Evolutionary conservation across 2,113 vertebrate genomes (phyloP).

Genomic region (Vicugna pacos): DNA sequence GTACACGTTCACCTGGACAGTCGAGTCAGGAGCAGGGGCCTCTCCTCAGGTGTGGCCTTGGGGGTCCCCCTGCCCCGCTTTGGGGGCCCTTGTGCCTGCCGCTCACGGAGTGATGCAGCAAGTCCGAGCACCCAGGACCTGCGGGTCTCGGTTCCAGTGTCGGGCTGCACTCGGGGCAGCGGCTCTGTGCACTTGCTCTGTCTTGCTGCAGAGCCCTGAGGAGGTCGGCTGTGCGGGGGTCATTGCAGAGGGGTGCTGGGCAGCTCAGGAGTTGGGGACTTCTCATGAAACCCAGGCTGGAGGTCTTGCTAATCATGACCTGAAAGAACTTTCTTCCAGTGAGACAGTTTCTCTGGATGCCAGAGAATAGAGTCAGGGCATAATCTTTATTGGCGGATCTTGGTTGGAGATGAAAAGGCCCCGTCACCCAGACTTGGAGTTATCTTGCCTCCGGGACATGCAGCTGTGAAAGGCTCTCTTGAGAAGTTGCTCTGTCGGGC

Average conservation of each 20-base stretch:
- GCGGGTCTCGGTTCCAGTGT: background rate
- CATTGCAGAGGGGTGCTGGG: background rate
- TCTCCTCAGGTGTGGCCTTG: background rate
- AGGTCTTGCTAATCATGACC: background rate
- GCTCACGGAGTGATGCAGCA: too few species aligned
- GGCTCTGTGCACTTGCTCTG: background rate
- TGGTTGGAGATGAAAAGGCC: constrained; percentile 71
- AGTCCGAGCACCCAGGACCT: rapidly evolving
- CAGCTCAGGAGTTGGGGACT: background rate
- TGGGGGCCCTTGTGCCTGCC: background rate
- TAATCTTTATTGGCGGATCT: constrained; percentile 39
- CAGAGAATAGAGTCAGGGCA: background rate
- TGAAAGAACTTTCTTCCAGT: background rate
- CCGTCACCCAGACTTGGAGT: constrained; percentile 57
- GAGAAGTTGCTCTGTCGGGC: constrained; percentile 1
- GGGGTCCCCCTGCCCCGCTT: too few species aligned
- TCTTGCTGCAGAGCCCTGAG: background rate
- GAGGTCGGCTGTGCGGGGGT: background rate
- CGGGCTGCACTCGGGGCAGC: background rate
- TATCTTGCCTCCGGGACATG: constrained; percentile 47
- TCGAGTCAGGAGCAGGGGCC: background rate
- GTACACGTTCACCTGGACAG: background rate
- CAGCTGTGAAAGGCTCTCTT: constrained; percentile 56
- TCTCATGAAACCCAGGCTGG: background rate
- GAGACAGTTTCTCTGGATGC: constrained; percentile 42